phyloP scores from a whole-genome alignment of 2,113 vertebrate species.

The Ivindomyrus marchei region DNA sequence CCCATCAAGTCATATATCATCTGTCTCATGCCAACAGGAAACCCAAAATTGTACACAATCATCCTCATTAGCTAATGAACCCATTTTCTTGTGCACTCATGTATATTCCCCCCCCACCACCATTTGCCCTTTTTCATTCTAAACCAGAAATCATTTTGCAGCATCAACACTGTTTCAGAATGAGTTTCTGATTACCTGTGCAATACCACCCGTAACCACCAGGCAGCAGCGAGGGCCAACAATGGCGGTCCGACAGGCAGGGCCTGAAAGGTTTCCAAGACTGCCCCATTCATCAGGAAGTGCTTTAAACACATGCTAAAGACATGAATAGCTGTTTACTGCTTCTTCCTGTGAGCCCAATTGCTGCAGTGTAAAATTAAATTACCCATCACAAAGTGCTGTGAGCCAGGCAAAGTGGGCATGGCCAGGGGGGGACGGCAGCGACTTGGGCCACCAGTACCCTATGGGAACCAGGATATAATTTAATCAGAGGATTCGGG shows the following conservation, averaged over 20 bases:
- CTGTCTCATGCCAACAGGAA: neutral
- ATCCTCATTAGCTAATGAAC: neutral
- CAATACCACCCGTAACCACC: constrained; percentile 16
- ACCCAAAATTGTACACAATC: neutral
- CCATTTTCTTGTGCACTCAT: neutral
- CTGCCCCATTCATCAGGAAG: constrained; percentile 25
- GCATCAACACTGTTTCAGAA: neutral
- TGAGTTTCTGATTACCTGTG: neutral
- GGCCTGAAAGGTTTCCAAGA: constrained; percentile 14
- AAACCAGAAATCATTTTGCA: neutral
- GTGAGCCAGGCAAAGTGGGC: constrained; percentile 28
- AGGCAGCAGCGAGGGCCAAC: constrained; percentile 31
- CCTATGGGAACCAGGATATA: constrained; percentile 50
- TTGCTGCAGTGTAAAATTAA: constrained; percentile 46
- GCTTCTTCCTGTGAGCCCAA: constrained; percentile 29
- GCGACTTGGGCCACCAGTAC: constrained; percentile 33
- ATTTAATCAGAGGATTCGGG: constrained; percentile 47
- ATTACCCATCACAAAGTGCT: constrained; percentile 45
- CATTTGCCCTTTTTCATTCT: neutral
- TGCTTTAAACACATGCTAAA: constrained; percentile 37
- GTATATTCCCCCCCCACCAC: neutral
- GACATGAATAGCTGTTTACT: constrained; percentile 38
- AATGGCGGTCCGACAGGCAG: neutral
- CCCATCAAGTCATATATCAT: neutral
- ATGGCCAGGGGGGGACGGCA: constrained; percentile 25